Evolutionary conservation across 2,113 vertebrate species (phyloP).

Genomic region (Calyptommatus sinebrachiatus): DNA sequence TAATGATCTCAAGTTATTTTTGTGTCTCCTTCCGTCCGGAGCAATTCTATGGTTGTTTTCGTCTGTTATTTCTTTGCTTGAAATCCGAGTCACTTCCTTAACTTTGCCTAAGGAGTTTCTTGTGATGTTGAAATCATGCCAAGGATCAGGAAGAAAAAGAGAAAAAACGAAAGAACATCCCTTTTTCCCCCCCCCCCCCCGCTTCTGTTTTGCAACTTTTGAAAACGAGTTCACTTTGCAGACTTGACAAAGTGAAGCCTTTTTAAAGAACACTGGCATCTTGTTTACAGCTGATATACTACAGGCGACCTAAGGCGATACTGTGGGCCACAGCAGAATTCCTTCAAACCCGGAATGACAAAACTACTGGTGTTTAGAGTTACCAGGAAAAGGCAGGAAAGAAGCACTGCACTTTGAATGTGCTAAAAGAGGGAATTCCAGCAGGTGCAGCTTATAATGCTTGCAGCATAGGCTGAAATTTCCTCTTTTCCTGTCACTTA

Average conservation of each 20-base stretch:
- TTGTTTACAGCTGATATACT: neutral
- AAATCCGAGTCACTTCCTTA: neutral
- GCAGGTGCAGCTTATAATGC: too few species aligned
- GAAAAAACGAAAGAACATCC: too few species aligned
- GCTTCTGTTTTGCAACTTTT: neutral
- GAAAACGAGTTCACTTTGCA: neutral
- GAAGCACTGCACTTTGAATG: too few species aligned
- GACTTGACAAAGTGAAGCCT: neutral
- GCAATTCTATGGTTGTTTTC: neutral
- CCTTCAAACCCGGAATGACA: neutral
- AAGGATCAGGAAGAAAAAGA: too few species aligned
- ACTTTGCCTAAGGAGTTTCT: neutral
- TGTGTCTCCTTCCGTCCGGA: accelerated
- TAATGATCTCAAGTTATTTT: neutral
- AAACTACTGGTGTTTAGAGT: neutral
- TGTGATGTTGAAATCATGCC: neutral
- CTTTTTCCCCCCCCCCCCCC: too few species aligned
- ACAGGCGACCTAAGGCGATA: neutral
- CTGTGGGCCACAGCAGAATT: neutral
- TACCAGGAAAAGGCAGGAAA: too few species aligned
- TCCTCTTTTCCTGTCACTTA: accelerated
- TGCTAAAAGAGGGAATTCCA: too few species aligned
- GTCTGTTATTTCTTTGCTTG: neutral
- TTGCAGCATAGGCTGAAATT: neutral
- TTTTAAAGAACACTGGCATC: neutral